Evolutionary conservation across 2,797 vertebrate genomes (phyloP).

Genomic region (Spondyliosoma cantharus): DNA sequence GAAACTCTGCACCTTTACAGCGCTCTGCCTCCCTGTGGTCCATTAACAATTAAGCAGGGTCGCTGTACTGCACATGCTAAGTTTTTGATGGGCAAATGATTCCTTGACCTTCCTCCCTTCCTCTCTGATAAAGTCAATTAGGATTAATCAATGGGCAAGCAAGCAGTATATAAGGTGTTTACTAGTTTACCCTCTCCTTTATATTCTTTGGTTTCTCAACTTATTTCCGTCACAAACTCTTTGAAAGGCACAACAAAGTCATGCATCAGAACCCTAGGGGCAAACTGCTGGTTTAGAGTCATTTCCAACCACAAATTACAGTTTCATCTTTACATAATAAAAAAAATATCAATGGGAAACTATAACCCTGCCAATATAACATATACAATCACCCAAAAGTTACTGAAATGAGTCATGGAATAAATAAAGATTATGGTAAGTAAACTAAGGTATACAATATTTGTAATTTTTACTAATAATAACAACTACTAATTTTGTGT

Average conservation of each 20-base stretch:
- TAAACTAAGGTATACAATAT: no score
- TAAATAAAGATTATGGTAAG: background rate
- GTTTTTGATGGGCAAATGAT: conserved; percentile 47
- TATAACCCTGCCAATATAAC: background rate
- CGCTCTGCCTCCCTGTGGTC: conserved; percentile 30
- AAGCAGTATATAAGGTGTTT: background rate
- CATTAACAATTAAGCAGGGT: conserved; percentile 57
- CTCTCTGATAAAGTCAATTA: conserved; percentile 12
- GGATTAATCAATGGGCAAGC: conserved; percentile 5
- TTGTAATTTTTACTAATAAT: no score
- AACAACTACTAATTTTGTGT: no score
- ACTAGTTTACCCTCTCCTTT: background rate
- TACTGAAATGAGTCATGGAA: background rate
- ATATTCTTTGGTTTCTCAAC: background rate
- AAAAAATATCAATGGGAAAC: background rate
- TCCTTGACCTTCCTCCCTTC: conserved; percentile 39
- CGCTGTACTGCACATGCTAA: conserved; percentile 39
- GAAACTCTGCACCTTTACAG: conserved; percentile 71
- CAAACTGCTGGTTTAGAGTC: no score
- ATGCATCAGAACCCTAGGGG: no score
- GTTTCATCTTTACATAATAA: no score
- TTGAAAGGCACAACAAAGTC: background rate
- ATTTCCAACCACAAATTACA: background rate
- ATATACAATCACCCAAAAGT: background rate
- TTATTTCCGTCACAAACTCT: background rate